Evolutionary conservation across 2,888 invertebrate genomes (phyloP), one percentile per base, ranked within the genome.

Genomic region (Nyleta sp.): DNA sequence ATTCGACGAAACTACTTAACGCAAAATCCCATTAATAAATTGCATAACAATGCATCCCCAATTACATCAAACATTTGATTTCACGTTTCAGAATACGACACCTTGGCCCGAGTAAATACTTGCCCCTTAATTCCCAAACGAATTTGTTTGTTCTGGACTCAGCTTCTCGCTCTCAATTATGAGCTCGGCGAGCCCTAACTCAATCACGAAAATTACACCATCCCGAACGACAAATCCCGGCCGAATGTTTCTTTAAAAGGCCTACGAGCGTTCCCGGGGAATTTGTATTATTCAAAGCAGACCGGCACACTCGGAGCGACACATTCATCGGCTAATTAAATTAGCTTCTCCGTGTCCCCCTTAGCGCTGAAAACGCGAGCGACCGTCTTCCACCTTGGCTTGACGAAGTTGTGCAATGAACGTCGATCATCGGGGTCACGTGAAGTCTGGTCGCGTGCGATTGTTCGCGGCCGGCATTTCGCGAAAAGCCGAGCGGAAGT

Each of bases 401-500:
- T 33, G 28, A 57, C 70, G 38, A 52, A 64, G 60, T 55, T 64
- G 57, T 53, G 64, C 68, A 70, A 76, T 22, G 22, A 53, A 52
- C 64, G 64, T 44, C 57, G 76, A 70, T 76, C 74, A 46, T 44
- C 38, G 68, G 59, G 76, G 70, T 70, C 76, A 48, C 44, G 50
- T 55, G n/a, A n/a, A n/a, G n/a, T 67, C 50, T 40, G 40, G 35
- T 57, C 59, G 22, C 40, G n/a, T 28, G 57, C 38, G 18, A 64
- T 57, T 40, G 57, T 15, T 55, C 24, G 46, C 52, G 42, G 55
- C 65, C 60, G 38, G 46, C 38, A 42, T 67, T 62, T 24, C 35
- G 70, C 20, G 24, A 31, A 62, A 52, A 55, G 7, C 31, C 44
- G 33, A 17, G 10, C 31, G 31, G n/a, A 60, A 64, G 28, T 40